Conservation (phyloP, 2,888 invertebrate genomes). For the Ochropleura leucogaster region DNA sequence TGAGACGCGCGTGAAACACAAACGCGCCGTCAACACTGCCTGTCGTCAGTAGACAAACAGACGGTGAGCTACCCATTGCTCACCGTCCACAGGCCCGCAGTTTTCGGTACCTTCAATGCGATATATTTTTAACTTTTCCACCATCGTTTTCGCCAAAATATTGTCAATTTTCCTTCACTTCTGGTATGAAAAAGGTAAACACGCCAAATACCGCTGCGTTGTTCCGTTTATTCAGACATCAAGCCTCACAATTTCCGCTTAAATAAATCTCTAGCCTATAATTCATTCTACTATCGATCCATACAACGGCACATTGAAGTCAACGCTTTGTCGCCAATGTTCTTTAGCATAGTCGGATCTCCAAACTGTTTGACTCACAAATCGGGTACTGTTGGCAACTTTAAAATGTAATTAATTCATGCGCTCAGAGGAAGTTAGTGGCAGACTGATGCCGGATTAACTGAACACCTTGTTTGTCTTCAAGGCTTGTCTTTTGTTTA, state of each 20-base stretch:
- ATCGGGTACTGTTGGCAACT: conserved; percentile 44
- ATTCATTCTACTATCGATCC: conserved; percentile 6
- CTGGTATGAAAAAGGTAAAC: too few species aligned
- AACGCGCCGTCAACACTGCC: too few species aligned
- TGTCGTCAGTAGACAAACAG: too few species aligned
- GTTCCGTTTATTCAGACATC: background rate
- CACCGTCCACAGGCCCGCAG: too few species aligned
- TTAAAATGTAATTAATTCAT: conserved; percentile 64
- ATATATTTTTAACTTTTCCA: background rate
- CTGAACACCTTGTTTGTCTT: conserved; percentile 52
- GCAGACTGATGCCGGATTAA: conserved; percentile 45
- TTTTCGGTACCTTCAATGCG: background rate
- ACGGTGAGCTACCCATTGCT: too few species aligned
- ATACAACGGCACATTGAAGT: conserved; percentile 14
- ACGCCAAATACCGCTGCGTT: background rate
- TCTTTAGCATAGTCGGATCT: conserved; percentile 10
- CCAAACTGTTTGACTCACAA: conserved; percentile 58
- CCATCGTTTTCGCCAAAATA: background rate
- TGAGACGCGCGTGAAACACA: too few species aligned
- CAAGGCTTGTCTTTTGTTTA: conserved; percentile 17
- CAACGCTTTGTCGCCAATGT: conserved; percentile 19
- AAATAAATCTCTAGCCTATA: background rate
- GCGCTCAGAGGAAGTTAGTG: conserved; percentile 37
- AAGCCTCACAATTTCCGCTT: background rate
- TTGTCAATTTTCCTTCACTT: background rate